Base-by-base conservation (phyloP, 2,797 vertebrate species). In the Enteromius thamalakanensis region DNA sequence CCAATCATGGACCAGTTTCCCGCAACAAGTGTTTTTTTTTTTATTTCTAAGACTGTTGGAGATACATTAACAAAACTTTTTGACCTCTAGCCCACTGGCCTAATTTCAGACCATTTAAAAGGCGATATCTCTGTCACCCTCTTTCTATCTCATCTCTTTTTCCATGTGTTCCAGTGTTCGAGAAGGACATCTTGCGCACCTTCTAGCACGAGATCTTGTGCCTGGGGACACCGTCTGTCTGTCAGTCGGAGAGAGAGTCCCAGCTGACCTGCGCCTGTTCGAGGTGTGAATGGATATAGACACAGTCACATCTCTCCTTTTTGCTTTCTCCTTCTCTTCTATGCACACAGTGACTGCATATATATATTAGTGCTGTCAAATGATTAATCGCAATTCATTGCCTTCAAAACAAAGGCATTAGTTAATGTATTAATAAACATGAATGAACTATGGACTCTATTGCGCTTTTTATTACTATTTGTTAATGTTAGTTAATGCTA, bases 161-260 rank as follows among this genome's bases (percentile, higher is more conserved):
- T 80, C 14, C 37, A 17, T 53, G 19, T 81, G 42, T 76, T 85
- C 0, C 87, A 99, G 98, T 85, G 87, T 99, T 23, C 94, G 98
- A 69, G 96, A 97, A 58, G 97, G 98, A 12, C 92, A 93, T 87
- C 81, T 97, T 93, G 96, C 97, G 83, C 96, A 98, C 83, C 94
- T 96, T 4, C 92, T 99, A 87, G 98, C 98, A 37, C 94, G 97
- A 87, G 97, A 99, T 58, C 95, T 99, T 87, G 98, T 99, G 76
- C 98, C 98, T 47, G 98, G 98, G 69, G 98, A 99, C 87, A 99
- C 98, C 0, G 96, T 99, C 69, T 98, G 96, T 90, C 91, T 99
- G 62, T 94, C 97, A 7, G 96, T 98, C 76, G 98, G 98, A 55
- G 98, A 99, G 92, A 95, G 97, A 87, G 97, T 99, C 87, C 98